Evolutionary conservation across 2,797 vertebrate species (phyloP), one percentile per base, ranked within the genome.

Genomic region (Artibeus jamaicensis): DNA sequence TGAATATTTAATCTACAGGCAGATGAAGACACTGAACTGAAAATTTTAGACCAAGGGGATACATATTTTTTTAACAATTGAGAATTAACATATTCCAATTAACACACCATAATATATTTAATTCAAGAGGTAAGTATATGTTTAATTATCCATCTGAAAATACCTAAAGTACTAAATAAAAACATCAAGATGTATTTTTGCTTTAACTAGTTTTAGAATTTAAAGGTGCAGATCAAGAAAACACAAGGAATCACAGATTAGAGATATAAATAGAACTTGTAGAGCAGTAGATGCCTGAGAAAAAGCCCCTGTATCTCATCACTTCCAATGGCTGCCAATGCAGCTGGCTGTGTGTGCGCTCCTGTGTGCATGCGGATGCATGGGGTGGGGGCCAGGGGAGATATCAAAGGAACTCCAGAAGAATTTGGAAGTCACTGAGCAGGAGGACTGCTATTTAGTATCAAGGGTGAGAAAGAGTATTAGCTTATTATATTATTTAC

Each of bases 331-430:
- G 67, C 5, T 7, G n/a, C n/a, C n/a, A 70, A 42, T 9, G 2
- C 37, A 16, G 2, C 3, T 82, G 18, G 9, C 19, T 82, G 4
- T 81, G 12, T 46, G 14, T 46, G 6, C 59, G 8, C 37, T 37
- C 19, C 14, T 42, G 16, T 19, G 1, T 39, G 18, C 48, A 39
- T 12, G 26, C 10, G 34, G 62, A 9, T 9, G 39, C 3, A 4
- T n/a, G 10, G n/a, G 24, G 22, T 44, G 18, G 21, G 1, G 4
- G 0, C 14, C 37, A 55, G 32, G 9, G 32, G 12, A 10, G 1
- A 22, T 82, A 76, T 21, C 44, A 53, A 62, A 59, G 34, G 73
- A 68, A 48, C 9, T 15, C 1, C 12, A 46, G 44, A 29, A 57
- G 15, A 37, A 70, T 68, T 82, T 82, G 24, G 24, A 91, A 70